Conservation (phyloP, 2,888 invertebrate species). For the Fabriciana adippe region DNA sequence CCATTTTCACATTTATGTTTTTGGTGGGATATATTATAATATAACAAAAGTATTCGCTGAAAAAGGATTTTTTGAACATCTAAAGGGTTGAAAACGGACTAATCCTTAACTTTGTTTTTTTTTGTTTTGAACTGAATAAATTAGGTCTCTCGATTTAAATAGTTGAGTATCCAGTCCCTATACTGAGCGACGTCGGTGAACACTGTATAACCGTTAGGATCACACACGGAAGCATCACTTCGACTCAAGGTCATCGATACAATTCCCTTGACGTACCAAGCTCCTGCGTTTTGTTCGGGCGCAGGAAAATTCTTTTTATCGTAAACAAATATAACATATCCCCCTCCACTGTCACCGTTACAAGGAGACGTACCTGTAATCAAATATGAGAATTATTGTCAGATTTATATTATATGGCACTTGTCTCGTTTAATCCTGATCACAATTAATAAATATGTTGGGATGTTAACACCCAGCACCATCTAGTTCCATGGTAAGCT, state of each 20-base stretch:
- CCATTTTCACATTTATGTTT: too few relatives aligned
- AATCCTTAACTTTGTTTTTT: too few relatives aligned
- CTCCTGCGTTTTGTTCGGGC: constrained; percentile 41
- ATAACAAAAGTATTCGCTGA: too few relatives aligned
- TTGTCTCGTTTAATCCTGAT: too few relatives aligned
- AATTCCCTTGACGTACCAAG: constrained; percentile 54
- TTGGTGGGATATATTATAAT: too few relatives aligned
- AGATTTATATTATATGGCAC: too few relatives aligned
- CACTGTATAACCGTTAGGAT: constrained; percentile 64
- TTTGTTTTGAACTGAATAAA: background rate
- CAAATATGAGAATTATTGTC: background rate
- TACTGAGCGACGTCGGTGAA: constrained; percentile 65
- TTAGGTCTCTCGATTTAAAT: constrained; percentile 36
- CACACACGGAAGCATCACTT: constrained; percentile 55
- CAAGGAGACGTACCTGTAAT: constrained; percentile 67
- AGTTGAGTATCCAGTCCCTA: constrained; percentile 48
- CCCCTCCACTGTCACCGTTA: constrained; percentile 78
- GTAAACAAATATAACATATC: constrained; percentile 59
- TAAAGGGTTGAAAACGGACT: too few relatives aligned
- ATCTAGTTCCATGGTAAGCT: too few relatives aligned
- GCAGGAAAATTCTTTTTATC: constrained; percentile 37
- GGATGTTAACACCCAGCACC: too few relatives aligned
- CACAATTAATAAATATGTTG: too few relatives aligned
- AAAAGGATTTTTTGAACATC: too few relatives aligned
- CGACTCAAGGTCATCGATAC: constrained; percentile 50